These are phyloP conservation scores for Vanessa cardui DNA, from an alignment of 2,888 invertebrate genomes.

Conservation along the genomic window DNA sequence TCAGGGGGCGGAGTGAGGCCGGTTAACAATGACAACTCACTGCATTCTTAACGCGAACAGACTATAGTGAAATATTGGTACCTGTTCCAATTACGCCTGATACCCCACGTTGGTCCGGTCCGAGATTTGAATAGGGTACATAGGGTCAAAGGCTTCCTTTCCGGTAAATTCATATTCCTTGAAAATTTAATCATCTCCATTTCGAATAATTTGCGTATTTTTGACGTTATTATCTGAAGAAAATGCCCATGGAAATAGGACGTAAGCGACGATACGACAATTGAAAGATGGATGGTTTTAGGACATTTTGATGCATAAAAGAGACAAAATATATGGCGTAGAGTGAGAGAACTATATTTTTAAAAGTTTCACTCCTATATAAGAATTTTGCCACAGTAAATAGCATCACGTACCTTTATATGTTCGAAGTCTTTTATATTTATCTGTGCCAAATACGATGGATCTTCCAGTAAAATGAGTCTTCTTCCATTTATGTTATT, in stretches of 20 bases:
- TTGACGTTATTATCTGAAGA: constrained; percentile 56
- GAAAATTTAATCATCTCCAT: constrained; percentile 67
- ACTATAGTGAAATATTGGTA: constrained; percentile 35
- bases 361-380: too few species aligned
- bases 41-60: too few species aligned
- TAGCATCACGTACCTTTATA: constrained; percentile 56
- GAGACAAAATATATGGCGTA: neutral
- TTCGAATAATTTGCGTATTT: constrained; percentile 65
- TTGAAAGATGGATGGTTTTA: too few species aligned
- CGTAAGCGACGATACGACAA: too few species aligned
- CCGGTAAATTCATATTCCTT: constrained; percentile 71
- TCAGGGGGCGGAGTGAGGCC: too few species aligned
- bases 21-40: too few species aligned
- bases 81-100: constrained; percentile 64
- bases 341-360: too few species aligned
- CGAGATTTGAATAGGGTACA: constrained; percentile 77
- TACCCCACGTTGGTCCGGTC: constrained; percentile 77
- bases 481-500: constrained; percentile 74
- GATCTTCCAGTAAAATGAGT: constrained; percentile 73
- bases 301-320: neutral
- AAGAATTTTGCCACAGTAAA: too few species aligned
- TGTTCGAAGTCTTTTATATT: constrained; percentile 75
- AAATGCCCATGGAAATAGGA: neutral
- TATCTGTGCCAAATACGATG: constrained; percentile 68
- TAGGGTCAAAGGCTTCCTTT: constrained; percentile 72